These are phyloP conservation scores for Teleogryllus oceanicus DNA, from an alignment of 2,888 invertebrate genomes.

Conservation along the genomic window DNA sequence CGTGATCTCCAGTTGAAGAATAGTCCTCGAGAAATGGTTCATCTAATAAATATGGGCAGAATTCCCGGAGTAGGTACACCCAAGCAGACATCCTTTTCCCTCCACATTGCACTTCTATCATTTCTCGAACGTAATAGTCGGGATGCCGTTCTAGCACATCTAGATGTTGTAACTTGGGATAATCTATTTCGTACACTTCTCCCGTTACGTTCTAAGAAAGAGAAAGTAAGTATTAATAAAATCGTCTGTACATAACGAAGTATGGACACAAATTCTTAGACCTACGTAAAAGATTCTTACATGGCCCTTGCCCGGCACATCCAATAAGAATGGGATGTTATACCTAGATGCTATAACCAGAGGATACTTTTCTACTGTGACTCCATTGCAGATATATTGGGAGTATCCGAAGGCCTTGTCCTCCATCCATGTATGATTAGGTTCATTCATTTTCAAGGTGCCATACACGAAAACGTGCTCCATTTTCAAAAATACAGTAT, in stretches of 20 bases:
- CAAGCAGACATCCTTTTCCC: constrained; percentile 49
- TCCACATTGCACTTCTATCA: constrained; percentile 52
- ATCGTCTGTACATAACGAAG: background rate
- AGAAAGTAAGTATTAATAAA: background rate
- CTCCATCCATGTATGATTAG: constrained; percentile 74
- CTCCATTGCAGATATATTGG: constrained; percentile 63
- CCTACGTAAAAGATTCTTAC: constrained; percentile 41
- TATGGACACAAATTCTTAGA: background rate
- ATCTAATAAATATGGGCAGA: constrained; percentile 59
- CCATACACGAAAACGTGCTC: constrained; percentile 87
- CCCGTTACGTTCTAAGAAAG: constrained; percentile 60
- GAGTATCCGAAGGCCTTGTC: constrained; percentile 61
- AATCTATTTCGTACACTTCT: constrained; percentile 81
- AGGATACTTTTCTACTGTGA: constrained; percentile 70
- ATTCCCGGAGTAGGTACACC: constrained; percentile 77
- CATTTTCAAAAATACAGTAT: background rate
- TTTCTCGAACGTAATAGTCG: constrained; percentile 68
- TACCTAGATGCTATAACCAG: constrained; percentile 81
- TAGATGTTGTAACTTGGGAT: constrained; percentile 65
- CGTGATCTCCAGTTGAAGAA: constrained; percentile 61
- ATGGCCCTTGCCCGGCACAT: constrained; percentile 64
- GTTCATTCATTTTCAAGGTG: constrained; percentile 81
- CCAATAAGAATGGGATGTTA: constrained; percentile 84
- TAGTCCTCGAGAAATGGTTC: constrained; percentile 60
- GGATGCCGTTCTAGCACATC: constrained; percentile 85